Conservation (phyloP, 2,888 invertebrate species). For the Carabus problematicus region DNA sequence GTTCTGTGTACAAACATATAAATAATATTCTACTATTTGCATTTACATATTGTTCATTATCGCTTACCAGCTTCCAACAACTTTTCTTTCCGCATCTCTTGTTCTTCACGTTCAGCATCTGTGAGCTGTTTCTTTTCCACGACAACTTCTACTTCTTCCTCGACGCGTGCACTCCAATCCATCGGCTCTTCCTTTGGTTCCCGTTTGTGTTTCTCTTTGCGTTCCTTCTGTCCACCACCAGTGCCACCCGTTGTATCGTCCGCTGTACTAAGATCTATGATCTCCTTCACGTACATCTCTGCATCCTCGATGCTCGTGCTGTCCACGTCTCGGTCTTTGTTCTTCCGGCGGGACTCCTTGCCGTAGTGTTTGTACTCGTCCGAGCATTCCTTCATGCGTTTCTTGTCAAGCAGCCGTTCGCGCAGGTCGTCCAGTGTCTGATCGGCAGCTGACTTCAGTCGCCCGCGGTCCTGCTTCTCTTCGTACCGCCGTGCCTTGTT, state of each 20-base stretch:
- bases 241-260: constrained; percentile 11
- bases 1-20: constrained; percentile 61
- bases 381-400: constrained; percentile 69
- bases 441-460: constrained; percentile 61
- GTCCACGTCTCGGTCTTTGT: constrained; percentile 49
- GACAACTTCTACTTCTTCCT: constrained; percentile 51
- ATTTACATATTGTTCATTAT: constrained; percentile 29
- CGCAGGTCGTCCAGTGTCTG: constrained; percentile 78
- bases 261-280: constrained; percentile 56
- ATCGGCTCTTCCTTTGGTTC: constrained; percentile 57
- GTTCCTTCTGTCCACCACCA: constrained; percentile 2
- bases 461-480: constrained; percentile 51
- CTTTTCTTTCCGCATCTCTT: constrained; percentile 70
- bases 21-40: constrained; percentile 1
- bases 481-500: constrained; percentile 54
- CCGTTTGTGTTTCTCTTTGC: constrained; percentile 46
- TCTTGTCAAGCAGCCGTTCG: constrained; percentile 74
- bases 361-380: constrained; percentile 43
- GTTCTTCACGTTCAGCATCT: constrained; percentile 57
- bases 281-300: constrained; percentile 59
- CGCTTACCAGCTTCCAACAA: constrained; percentile 71
- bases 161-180: constrained; percentile 52
- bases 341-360: constrained; percentile 35
- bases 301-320: constrained; percentile 53
- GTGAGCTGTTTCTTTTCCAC: constrained; percentile 61